Conservation (phyloP, 2,888 invertebrate species). For the Mesorhabditis spiculigera region DNA sequence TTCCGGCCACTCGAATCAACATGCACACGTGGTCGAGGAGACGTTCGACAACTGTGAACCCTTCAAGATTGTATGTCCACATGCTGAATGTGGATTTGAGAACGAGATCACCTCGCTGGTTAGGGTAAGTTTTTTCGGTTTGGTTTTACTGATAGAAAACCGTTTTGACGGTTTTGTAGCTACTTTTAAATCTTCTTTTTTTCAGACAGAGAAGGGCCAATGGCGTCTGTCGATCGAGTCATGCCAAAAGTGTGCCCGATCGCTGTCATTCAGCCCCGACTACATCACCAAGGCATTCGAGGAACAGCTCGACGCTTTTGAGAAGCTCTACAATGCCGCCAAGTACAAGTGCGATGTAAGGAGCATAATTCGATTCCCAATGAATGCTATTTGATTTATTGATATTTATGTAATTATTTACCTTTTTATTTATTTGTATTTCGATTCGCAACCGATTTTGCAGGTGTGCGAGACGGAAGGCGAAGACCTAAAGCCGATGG, state of each 20-base stretch:
- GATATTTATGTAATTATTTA: too few species aligned
- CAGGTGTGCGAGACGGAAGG: background rate
- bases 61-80: slow-evolving; percentile 21
- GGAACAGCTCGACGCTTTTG: slow-evolving; percentile 17
- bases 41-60: slow-evolving; percentile 30
- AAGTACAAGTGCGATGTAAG: background rate
- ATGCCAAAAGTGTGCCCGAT: slow-evolving; percentile 21
- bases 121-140: slow-evolving; percentile 12
- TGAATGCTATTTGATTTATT: background rate
- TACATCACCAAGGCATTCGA: slow-evolving; percentile 23
- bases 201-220: background rate
- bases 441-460: too few species aligned
- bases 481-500: background rate
- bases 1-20: slow-evolving; percentile 17
- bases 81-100: slow-evolving; percentile 8
- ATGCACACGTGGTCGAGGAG: slow-evolving; percentile 26
- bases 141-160: background rate
- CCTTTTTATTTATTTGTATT: too few species aligned
- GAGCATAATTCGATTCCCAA: slow-evolving; percentile 3
- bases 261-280: slow-evolving; percentile 3
- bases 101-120: slow-evolving; percentile 12
- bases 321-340: background rate
- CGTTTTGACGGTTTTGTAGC: too few species aligned
- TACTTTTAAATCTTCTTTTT: background rate
- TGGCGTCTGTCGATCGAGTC: slow-evolving; percentile 18